phyloP scores from a whole-genome alignment of 1,140 invertebrate species.

The Centruroides sculpturatus region DNA sequence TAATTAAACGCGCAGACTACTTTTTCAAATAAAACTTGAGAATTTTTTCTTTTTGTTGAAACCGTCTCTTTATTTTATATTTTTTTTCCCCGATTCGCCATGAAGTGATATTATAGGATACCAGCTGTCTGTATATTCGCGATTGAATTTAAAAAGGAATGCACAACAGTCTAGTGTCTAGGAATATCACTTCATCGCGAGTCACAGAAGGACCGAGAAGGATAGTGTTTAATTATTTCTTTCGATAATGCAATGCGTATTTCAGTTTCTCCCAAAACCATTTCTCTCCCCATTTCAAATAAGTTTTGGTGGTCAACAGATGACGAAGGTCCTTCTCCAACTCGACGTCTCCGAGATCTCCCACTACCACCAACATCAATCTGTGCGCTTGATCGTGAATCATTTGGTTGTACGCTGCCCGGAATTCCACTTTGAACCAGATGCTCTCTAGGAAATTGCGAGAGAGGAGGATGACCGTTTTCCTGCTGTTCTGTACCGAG shows the following conservation, averaged over 20 bases:
- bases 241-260: constrained; percentile 22
- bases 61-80: no score
- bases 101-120: no score
- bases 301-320: constrained; percentile 26
- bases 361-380: constrained; percentile 69
- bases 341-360: constrained; percentile 35
- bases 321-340: constrained; percentile 24
- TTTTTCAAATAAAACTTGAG: no score
- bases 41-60: no score
- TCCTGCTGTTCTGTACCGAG: constrained; percentile 70
- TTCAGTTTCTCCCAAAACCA: constrained; percentile 27
- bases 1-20: no score
- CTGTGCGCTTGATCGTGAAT: constrained; percentile 17
- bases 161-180: no score
- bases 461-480: constrained; percentile 78
- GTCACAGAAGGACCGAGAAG: no score
- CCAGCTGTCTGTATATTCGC: no score
- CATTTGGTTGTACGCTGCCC: constrained; percentile 46
- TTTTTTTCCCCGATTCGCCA: no score
- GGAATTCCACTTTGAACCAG: constrained; percentile 82
- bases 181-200: no score
- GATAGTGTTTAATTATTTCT: not conserved
- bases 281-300: constrained; percentile 30
- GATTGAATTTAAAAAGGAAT: no score
- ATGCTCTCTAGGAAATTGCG: constrained; percentile 84